Base-by-base conservation (phyloP, 2,797 vertebrate genomes). In the Rhinella marina region DNA sequence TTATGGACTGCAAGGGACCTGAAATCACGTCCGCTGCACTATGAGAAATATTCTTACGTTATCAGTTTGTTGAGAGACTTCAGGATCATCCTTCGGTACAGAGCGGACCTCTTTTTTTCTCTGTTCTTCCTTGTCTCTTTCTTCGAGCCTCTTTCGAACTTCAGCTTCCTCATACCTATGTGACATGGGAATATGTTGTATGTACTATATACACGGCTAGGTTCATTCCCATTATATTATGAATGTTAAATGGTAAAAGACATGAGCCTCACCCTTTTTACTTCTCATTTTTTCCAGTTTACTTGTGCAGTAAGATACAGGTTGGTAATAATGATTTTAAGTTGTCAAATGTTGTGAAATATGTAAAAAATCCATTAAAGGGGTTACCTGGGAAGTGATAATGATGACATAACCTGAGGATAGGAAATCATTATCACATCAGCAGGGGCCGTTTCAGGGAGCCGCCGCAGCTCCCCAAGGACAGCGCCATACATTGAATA, bases 81-180 rank as follows among this genome's bases (percentile, higher is more conserved):
- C 85, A 23, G 81, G 64, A 32, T 17, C 50, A 17, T 87, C 88
- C 32, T 87, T 87, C 13, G 81, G 85, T 21, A 80, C 16, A 50
- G 82, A 41, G 10, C 41, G 82, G 32, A 17, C 92, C 88, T 97
- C 96, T 88, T 96, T 96, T 83, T 88, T 96, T 91, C 94, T 97
- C 91, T 93, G 96, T 87, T 98, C 97, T 90, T 94, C 94, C 88
- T 93, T 95, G 85, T 99, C 98, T 88, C 94, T 97, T 91, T 99
- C 98, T 92, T 99, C 98, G 57, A 99, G 96, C 88, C 95, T 96
- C 92, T 97, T 98, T 27, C 97, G 94, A 90, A 99, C 98, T 93
- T 99, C 98, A 50, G 96, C 96, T 93, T 99, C 98, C 91, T 99
- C 98, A 17, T 99, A 99, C 93, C 98, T 99, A 50, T 81, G 87